Evolutionary conservation across 2,888 invertebrate species (phyloP).

Genomic region (Drosophila mimetica): DNA sequence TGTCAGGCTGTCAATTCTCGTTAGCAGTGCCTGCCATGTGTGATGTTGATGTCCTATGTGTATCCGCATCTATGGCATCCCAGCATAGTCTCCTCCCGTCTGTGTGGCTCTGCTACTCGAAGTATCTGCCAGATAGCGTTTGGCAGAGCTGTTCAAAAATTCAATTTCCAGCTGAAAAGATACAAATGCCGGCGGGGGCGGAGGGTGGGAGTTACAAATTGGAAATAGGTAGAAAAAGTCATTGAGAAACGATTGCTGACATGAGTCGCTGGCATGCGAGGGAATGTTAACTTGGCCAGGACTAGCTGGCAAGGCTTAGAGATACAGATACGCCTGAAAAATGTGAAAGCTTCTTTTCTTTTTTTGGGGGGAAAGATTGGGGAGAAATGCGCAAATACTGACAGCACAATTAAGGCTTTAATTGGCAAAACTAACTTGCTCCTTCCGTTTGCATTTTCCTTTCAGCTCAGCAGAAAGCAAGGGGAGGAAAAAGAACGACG

Average conservation of each 20-base stretch:
- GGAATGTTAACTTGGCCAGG: conserved; percentile 35
- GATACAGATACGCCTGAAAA: conserved; percentile 40
- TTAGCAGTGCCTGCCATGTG: conserved; percentile 59
- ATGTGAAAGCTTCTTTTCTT: conserved; percentile 48
- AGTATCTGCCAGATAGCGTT: conserved; percentile 33
- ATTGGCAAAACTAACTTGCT: conserved; percentile 53
- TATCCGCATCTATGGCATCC: conserved; percentile 11
- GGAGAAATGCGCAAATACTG: conserved; percentile 41
- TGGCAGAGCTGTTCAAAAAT: conserved; percentile 73
- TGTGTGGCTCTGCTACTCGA: conserved; percentile 19
- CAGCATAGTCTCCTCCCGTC: neutral
- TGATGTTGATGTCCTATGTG: conserved; percentile 35
- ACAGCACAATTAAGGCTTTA: conserved; percentile 69
- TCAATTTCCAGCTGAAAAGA: conserved; percentile 77
- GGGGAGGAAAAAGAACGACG: conserved; percentile 1
- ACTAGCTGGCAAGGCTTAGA: conserved; percentile 16
- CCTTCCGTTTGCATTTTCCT: conserved; percentile 35
- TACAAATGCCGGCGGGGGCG: conserved; percentile 43
- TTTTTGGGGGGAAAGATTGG: neutral
- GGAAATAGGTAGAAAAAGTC: conserved; percentile 72
- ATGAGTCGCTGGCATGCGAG: conserved; percentile 57
- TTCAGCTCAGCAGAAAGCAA: conserved; percentile 10
- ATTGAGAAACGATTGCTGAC: conserved; percentile 77
- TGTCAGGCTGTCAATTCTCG: conserved; percentile 78
- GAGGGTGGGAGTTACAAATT: conserved; percentile 55